Evolutionary conservation across 2,888 invertebrate species (phyloP), one percentile per base, ranked within the genome.

Genomic region (Onthophagus sagittarius): DNA sequence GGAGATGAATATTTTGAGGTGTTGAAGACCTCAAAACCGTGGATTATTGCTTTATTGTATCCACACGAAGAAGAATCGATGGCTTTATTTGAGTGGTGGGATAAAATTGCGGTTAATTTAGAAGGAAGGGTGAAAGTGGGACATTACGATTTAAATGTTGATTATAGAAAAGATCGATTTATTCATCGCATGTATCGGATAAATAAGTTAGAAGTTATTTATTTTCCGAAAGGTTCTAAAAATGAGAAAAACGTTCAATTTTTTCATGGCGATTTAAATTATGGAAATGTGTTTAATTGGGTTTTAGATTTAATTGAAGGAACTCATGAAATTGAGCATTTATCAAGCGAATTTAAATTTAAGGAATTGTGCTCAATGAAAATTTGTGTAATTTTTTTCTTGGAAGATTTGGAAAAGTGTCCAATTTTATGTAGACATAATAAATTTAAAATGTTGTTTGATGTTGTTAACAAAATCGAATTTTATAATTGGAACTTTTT

Each of bases 81-180:
- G 31, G 11, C 32, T 23, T 67, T 67, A n/a, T 67, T 15, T 23
- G 31, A 67, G 5, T 23, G n/a, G 5, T 31, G 23, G 67, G 67
- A 67, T 23, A 9, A 67, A 31, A 67, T 67, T 9, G 67, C 32
- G n/a, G 6, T 9, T 14, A 32, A 67, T 3, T 23, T 67, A 13
- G 31, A 31, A 23, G 23, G 23, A 31, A n/a, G 32, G n/a, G 31
- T 23, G 11, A 67, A 67, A 67, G 32, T 67, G n/a, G 67, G 31
- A n/a, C 67, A 67, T 67, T 31, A 31, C n/a, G 67, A 67, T 67
- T 31, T 67, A 67, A 67, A 4, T 67, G 23, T 67, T n/a, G 23
- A 13, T 67, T 7, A 67, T 23, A 67, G 31, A 32, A 6, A 64
- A 64, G 64, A 31, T n/a, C 31, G 23, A 7, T 67, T 53, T 53